phyloP scores from a whole-genome alignment of 2,113 vertebrate genomes.

The Xiphophorus maculatus region DNA sequence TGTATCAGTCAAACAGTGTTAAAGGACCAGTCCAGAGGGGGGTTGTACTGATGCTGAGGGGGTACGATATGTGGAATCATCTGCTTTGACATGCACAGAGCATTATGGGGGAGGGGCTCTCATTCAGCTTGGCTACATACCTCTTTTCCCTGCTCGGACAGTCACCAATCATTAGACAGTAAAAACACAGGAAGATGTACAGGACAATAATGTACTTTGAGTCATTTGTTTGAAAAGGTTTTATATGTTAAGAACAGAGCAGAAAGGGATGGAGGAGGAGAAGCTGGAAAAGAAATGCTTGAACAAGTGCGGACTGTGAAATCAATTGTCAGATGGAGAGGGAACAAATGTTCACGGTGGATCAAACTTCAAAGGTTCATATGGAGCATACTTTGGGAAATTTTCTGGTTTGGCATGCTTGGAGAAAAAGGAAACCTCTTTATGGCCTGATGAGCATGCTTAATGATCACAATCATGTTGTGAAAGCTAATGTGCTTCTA shows the following conservation, averaged over 20 bases:
- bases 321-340: conserved; percentile 72
- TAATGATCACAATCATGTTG: conserved; percentile 75
- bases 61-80: conserved; percentile 65
- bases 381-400: conserved; percentile 74
- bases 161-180: conserved; percentile 95
- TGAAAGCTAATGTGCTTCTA: conserved; percentile 67
- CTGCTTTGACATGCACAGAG: conserved; percentile 92
- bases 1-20: conserved; percentile 54
- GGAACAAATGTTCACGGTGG: conserved; percentile 73
- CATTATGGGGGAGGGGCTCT: conserved; percentile 80
- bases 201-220: conserved; percentile 79
- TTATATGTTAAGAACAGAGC: conserved; percentile 59
- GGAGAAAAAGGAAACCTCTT: conserved; percentile 67
- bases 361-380: conserved; percentile 72
- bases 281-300: conserved; percentile 72
- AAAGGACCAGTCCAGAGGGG: conserved; percentile 43
- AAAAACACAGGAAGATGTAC: conserved; percentile 92
- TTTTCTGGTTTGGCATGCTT: conserved; percentile 75
- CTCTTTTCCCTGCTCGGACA: conserved; percentile 99
- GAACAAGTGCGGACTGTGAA: conserved; percentile 71
- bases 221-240: conserved; percentile 75
- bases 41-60: conserved; percentile 61
- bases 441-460: conserved; percentile 79
- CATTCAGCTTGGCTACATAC: conserved; percentile 91
- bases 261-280: conserved; percentile 70